These are phyloP conservation scores for Axinella damicornis DNA, from an alignment of 37 sponge, comb jelly and placozoan species.

Conservation along the genomic window DNA sequence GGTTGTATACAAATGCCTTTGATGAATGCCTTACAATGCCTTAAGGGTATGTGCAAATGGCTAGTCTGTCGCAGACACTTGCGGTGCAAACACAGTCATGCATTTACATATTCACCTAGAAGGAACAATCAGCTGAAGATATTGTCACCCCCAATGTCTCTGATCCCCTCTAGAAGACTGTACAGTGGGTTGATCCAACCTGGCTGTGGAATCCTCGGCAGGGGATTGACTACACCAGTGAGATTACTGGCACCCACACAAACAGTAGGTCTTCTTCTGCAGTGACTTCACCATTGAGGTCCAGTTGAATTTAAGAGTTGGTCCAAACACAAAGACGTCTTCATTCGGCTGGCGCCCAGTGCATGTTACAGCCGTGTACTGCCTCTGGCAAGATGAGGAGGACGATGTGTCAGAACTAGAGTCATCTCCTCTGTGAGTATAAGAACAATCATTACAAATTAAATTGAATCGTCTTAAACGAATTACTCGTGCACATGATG, in stretches of 20 bases:
- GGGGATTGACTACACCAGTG: neutral
- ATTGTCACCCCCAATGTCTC: constrained; percentile 28
- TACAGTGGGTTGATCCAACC: neutral
- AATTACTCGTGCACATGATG: too few species aligned
- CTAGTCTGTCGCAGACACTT: too few species aligned
- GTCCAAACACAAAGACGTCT: constrained; percentile 43
- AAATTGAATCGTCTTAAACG: too few species aligned
- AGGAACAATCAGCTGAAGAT: constrained; percentile 26
- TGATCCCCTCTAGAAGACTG: neutral
- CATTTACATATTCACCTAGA: constrained; percentile 11
- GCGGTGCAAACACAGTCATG: neutral
- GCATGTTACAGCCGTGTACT: constrained; percentile 31
- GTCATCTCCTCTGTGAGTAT: too few species aligned
- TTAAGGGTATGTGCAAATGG: too few species aligned
- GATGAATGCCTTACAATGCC: too few species aligned
- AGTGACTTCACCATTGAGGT: neutral
- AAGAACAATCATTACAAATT: too few species aligned
- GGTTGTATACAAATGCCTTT: too few species aligned
- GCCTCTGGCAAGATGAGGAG: neutral
- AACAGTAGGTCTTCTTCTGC: constrained; percentile 3
- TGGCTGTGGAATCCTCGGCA: neutral
- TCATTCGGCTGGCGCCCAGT: constrained; percentile 24
- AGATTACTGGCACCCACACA: constrained; percentile 19
- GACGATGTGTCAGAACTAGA: neutral
- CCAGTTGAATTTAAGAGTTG: constrained; percentile 14